Conservation (phyloP, 2,888 invertebrate genomes). For the Mactromeris polynyma region DNA sequence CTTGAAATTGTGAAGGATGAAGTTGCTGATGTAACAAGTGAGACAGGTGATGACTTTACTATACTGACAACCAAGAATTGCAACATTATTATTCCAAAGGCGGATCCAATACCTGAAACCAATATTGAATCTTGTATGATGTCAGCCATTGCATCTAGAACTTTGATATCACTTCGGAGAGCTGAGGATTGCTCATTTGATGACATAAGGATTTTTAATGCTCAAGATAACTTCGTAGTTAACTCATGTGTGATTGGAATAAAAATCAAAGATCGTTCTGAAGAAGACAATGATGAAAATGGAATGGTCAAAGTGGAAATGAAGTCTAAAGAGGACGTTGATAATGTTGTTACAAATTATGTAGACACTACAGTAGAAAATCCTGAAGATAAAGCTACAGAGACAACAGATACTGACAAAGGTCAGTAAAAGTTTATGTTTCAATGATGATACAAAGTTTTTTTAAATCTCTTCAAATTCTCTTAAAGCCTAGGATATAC, state of each 20-base stretch:
- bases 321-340: neutral
- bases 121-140: neutral
- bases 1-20: neutral
- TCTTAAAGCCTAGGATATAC: too few relatives aligned
- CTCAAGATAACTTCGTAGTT: constrained; percentile 80
- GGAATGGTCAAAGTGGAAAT: neutral
- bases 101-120: neutral
- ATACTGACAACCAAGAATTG: constrained; percentile 9
- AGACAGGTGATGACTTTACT: neutral
- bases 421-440: neutral
- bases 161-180: constrained; percentile 71
- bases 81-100: constrained; percentile 30
- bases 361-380: neutral
- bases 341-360: neutral
- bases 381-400: neutral
- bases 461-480: too few relatives aligned
- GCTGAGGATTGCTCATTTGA: constrained; percentile 61
- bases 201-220: constrained; percentile 72
- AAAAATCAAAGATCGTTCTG: constrained; percentile 37
- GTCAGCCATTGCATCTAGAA: constrained; percentile 67
- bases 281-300: constrained; percentile 4
- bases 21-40: neutral
- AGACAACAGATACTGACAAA: neutral
- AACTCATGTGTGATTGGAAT: constrained; percentile 70
- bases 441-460: neutral